These are phyloP conservation scores for Anguilla marmorata DNA, from an alignment of 2,797 vertebrate genomes.

Conservation along the genomic window DNA sequence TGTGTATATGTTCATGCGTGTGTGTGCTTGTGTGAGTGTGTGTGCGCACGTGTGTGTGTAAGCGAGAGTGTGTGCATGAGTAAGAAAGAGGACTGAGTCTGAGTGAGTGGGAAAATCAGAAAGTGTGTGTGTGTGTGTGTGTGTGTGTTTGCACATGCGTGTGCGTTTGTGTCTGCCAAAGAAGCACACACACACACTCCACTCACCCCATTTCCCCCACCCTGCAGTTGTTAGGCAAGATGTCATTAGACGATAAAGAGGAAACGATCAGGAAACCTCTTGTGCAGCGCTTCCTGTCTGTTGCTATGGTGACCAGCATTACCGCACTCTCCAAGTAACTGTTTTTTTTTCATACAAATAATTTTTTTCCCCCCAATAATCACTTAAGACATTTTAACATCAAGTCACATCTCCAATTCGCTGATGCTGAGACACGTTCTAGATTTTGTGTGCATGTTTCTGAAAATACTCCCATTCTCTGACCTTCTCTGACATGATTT, in stretches of 20 bases:
- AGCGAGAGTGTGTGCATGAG: not conserved
- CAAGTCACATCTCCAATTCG: too few species aligned
- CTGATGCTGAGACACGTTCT: too few species aligned
- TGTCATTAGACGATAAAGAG: slow-evolving; percentile 32
- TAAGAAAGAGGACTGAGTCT: not conserved
- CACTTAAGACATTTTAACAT: too few species aligned
- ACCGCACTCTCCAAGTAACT: not conserved
- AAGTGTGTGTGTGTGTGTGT: slow-evolving; percentile 4
- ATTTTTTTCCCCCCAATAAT: not conserved
- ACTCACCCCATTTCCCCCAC: not conserved
- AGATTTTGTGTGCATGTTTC: not conserved
- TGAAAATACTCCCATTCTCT: not conserved
- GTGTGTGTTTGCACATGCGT: not conserved
- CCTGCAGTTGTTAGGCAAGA: not conserved
- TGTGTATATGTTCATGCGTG: not conserved
- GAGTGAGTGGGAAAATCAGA: not conserved
- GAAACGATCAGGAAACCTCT: slow-evolving; percentile 33
- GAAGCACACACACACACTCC: not conserved
- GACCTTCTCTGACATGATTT: not conserved
- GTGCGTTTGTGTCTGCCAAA: not conserved
- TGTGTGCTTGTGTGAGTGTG: not conserved
- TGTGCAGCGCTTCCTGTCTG: slow-evolving; percentile 32
- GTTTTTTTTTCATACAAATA: not conserved
- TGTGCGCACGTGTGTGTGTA: not conserved
- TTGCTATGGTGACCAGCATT: slow-evolving; percentile 22